Conservation (phyloP, 1,140 invertebrate genomes). For the Littorina saxatilis region DNA sequence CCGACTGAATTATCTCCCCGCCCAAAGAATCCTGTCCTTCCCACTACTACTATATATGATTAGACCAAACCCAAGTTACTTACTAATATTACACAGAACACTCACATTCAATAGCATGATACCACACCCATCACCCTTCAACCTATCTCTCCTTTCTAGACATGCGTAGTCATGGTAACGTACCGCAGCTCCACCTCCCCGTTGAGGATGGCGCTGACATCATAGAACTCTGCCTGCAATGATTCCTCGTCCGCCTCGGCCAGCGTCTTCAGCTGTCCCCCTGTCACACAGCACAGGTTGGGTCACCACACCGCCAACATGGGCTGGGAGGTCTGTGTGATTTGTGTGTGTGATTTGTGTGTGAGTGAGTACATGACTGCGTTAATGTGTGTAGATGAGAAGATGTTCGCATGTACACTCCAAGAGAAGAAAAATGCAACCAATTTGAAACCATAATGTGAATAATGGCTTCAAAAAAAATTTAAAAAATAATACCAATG, state of each 20-base stretch:
- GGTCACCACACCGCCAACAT: background rate
- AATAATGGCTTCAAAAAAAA: no score
- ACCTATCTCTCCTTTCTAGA: background rate
- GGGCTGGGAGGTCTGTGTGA: background rate
- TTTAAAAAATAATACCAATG: no score
- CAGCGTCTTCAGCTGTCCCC: conserved; percentile 92
- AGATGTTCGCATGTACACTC: background rate
- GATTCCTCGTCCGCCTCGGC: conserved; percentile 93
- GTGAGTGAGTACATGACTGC: background rate
- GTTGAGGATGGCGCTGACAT: conserved; percentile 49
- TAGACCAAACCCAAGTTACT: background rate
- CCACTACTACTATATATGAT: background rate
- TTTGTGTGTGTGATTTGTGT: background rate
- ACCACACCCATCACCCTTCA: no score
- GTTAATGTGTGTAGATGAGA: background rate
- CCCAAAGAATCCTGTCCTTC: no score
- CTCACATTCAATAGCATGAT: no score
- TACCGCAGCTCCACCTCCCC: conserved; percentile 47
- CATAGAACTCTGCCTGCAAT: conserved; percentile 91
- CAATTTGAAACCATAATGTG: no score
- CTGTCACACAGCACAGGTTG: conserved; percentile 71
- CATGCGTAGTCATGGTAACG: background rate
- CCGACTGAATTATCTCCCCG: background rate
- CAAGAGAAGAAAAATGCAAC: no score
- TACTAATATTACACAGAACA: no score